These are phyloP conservation scores for Bibio marci DNA, from an alignment of 2,888 invertebrate species.

Conservation along the genomic window DNA sequence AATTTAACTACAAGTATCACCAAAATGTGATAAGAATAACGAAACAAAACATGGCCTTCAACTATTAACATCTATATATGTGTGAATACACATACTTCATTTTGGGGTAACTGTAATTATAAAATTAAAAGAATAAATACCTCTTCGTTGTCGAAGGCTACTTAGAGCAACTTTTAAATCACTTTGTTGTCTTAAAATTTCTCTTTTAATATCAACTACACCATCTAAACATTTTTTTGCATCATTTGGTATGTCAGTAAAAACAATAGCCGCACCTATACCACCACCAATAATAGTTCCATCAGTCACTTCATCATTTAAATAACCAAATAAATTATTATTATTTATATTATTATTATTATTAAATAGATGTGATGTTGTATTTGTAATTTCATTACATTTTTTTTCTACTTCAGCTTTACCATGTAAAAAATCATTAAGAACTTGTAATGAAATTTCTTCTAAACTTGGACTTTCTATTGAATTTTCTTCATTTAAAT, in stretches of 20 bases:
- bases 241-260: conserved; percentile 43
- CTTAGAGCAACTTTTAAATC: conserved; percentile 33
- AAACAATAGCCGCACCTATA: conserved; percentile 12
- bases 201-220: conserved; percentile 37
- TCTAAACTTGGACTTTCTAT: conserved; percentile 49
- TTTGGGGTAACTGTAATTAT: neutral
- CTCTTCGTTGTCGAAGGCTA: conserved; percentile 9
- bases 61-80: no score
- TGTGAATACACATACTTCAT: no score
- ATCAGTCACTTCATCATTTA: conserved; percentile 10
- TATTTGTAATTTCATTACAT: conserved; percentile 19
- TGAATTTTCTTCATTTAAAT: conserved; percentile 21
- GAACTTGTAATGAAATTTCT: conserved; percentile 55
- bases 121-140: conserved; percentile 5
- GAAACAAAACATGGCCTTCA: no score
- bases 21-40: no score
- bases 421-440: conserved; percentile 46
- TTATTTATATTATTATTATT: conserved; percentile 6
- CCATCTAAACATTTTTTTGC: conserved; percentile 41
- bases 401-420: conserved; percentile 50
- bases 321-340: conserved; percentile 20
- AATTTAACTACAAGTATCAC: no score
- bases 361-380: conserved; percentile 1
- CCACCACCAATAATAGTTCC: conserved; percentile 32
- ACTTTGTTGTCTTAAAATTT: conserved; percentile 41